Evolutionary conservation across 2,797 vertebrate species (phyloP), one percentile per base, ranked within the genome.

Genomic region (Danio tinwini): DNA sequence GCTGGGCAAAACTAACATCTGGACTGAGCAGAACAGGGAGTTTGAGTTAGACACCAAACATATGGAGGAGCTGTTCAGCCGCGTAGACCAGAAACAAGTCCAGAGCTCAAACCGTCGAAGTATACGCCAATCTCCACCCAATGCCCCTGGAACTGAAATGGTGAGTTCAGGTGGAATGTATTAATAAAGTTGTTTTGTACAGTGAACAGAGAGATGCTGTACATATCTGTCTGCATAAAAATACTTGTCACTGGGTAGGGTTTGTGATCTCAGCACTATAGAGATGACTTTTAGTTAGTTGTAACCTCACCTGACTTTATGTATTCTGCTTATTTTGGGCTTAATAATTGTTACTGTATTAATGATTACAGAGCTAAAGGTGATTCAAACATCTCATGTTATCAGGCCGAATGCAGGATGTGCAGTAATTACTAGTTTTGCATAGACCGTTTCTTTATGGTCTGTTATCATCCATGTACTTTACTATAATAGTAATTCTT

Each of bases 61-160:
- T 58, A 95, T 96, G 85, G 94, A 95, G 84, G 93, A 95, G 83
- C 89, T 96, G 58, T 96, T 96, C 81, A 94, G 93, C 55, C 90
- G 87, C 52, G 81, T 58, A 11, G 92, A 91, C 67, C 88, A 91
- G 63, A 16, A 77, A 0, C 83, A 89, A 42, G 13, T 81, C 14
- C 87, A 88, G 53, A 64, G 83, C 68, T 50, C 78, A 39, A 86
- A 81, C 12, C 89, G 86, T 12, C 84, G 85, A 64, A 91, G 89
- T 65, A 3, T 91, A n/a, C 88, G 83, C 13, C 88, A 88, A 11
- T 68, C 69, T 21, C 86, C 88, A 0, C 29, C 59, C 64, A 80
- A 83, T 14, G 68, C 49, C 14, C 55, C 86, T 3, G 88, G 85
- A 40, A 84, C 81, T 0, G 91, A 90, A 72, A 64, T 87, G 86